Conservation (phyloP, 2,888 invertebrate genomes). For the Lumbricus terrestris region DNA sequence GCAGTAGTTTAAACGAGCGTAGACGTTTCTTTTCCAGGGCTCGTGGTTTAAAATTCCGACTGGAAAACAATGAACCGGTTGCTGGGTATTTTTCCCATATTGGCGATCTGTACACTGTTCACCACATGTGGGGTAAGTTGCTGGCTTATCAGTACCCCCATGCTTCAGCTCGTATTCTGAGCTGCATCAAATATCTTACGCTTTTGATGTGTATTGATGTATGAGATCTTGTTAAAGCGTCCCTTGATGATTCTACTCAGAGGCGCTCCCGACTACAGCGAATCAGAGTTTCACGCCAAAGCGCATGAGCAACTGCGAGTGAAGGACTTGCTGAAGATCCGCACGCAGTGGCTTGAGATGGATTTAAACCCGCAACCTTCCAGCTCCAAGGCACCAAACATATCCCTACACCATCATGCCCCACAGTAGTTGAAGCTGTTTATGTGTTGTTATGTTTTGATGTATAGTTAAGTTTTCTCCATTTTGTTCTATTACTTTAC, state of each 20-base stretch:
- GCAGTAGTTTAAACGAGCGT: neutral
- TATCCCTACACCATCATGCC: too few relatives aligned
- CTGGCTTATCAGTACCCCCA: neutral
- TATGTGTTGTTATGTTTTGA: neutral
- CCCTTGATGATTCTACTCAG: too few relatives aligned
- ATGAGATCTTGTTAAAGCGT: too few relatives aligned
- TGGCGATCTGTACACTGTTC: constrained; percentile 91
- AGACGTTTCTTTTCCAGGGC: constrained; percentile 65
- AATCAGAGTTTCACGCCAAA: too few relatives aligned
- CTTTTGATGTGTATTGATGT: neutral
- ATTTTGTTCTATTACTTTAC: neutral
- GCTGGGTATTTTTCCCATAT: constrained; percentile 98
- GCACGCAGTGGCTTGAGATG: too few relatives aligned
- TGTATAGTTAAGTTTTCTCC: neutral
- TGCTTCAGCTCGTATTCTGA: neutral
- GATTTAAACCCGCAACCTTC: too few relatives aligned
- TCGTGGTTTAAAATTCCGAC: constrained; percentile 81
- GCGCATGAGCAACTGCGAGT: too few relatives aligned
- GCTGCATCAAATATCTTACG: neutral
- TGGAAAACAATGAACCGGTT: constrained; percentile 89
- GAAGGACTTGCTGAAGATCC: too few relatives aligned
- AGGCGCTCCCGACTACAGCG: too few relatives aligned
- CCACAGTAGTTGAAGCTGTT: too few relatives aligned
- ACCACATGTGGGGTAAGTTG: constrained; percentile 91
- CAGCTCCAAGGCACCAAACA: too few relatives aligned